phyloP scores from a whole-genome alignment of 2,888 invertebrate genomes.

The Melanostoma mellinum region DNA sequence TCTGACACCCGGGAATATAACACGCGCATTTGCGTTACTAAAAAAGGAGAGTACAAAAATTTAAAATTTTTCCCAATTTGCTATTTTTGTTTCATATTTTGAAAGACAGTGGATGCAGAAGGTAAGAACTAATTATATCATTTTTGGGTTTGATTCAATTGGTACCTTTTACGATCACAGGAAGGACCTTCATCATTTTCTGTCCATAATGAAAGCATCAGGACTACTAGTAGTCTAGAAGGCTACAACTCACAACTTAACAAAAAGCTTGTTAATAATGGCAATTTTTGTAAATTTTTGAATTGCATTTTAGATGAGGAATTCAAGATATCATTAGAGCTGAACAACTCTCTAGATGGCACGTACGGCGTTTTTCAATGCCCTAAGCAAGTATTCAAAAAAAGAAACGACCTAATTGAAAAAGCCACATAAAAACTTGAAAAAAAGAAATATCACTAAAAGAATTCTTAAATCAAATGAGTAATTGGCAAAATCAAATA shows the following conservation, averaged over 20 bases:
- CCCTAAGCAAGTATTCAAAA: background rate
- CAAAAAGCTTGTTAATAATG: conserved; percentile 14
- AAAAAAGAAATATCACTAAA: background rate
- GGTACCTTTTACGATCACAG: conserved; percentile 7
- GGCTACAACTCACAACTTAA: conserved; percentile 9
- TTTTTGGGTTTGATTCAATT: conserved; percentile 6
- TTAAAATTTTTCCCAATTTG: conserved; percentile 4
- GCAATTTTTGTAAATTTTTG: conserved; percentile 13
- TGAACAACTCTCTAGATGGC: conserved; percentile 10
- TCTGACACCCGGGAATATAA: conserved; percentile 1
- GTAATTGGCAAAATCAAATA: conserved; percentile 8
- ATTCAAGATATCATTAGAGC: conserved; percentile 12
- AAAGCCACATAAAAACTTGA: conserved; percentile 11
- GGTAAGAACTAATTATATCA: conserved; percentile 13
- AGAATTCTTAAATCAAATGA: conserved; percentile 5
- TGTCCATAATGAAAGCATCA: conserved; percentile 8
- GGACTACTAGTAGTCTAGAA: conserved; percentile 8
- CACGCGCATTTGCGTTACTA: conserved; percentile 10
- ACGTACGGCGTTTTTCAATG: conserved; percentile 12
- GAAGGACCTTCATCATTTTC: conserved; percentile 10
- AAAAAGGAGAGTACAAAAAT: conserved; percentile 8
- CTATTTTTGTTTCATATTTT: conserved; percentile 6
- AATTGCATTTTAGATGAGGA: conserved; percentile 7
- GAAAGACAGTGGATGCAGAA: conserved; percentile 9
- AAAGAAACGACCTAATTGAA: background rate